Evolutionary conservation across 2,113 vertebrate species (phyloP), one percentile per base, ranked within the genome.

Genomic region (Panthera leo): DNA sequence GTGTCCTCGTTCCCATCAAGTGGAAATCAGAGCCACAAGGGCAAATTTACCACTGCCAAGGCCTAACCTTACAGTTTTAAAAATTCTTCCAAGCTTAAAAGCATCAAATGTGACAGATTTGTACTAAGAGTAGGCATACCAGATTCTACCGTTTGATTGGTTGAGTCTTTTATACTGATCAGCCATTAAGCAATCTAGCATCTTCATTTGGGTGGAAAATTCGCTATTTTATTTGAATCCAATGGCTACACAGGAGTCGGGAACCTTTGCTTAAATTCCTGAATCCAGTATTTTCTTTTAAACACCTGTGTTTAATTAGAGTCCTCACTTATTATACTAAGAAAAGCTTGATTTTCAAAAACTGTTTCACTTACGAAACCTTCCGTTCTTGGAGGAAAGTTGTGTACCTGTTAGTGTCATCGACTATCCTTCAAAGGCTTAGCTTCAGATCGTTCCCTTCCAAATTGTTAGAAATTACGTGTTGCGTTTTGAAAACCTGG

Each of bases 121-220:
- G 7, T 12, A 29, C 2, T n/a, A 29, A 29, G 19, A 7, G 27
- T 4, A 7, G 3, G 58, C 14, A 58, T 34, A 9, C 23, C 58
- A 70, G 19, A 53, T 10, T 68, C 55, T 65, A 45, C 0, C 3
- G 82, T 96, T 75, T 96, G 61, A 97, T 90, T 97, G 94, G 87
- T 25, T 90, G 9, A 51, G 1, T 36, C 0, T 5, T 15, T 76
- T 39, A 48, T 80, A 7, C 0, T 2, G 2, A 53, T 0, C 10
- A 86, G 48, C 95, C 92, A 89, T 0, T 93, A 53, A 95, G 7
- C 80, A 18, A 86, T 58, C 10, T 65, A 80, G 92, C 29, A 75
- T 51, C 7, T 12, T 97, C 1, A 53, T 97, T 95, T 95, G 63
- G 84, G 10, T 92, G 15, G 7, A 42, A 5, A 0, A 0, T 2